Evolutionary conservation across 2,113 vertebrate species (phyloP).

Genomic region (Pantherophis guttatus): DNA sequence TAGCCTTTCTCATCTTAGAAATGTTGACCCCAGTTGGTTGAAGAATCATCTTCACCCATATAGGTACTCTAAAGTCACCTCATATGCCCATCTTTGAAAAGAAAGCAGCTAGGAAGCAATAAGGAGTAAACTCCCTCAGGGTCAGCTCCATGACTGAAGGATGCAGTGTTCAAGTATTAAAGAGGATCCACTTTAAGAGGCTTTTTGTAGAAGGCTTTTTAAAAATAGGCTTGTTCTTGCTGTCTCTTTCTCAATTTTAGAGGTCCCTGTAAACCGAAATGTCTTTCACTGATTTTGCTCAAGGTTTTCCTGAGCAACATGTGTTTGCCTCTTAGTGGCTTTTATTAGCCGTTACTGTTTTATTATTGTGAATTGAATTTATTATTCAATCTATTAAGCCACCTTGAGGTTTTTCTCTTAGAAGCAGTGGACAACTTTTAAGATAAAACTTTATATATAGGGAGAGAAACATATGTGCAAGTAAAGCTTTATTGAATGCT

Average conservation of each 20-base stretch:
- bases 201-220: not conserved
- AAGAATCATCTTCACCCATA: not conserved
- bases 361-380: not conserved
- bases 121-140: not conserved
- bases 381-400: not conserved
- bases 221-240: not conserved
- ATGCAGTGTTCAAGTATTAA: not conserved
- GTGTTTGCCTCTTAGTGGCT: not conserved
- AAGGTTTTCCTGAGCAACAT: not conserved
- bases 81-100: not conserved
- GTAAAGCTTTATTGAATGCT: not conserved
- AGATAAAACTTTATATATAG: not conserved
- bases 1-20: not conserved
- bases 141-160: not conserved
- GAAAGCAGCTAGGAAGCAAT: not conserved
- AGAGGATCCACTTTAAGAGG: not conserved
- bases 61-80: not conserved
- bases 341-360: not conserved
- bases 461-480: not conserved
- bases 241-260: not conserved
- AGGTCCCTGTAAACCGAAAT: not conserved
- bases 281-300: not conserved
- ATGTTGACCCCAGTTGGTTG: not conserved
- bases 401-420: not conserved
- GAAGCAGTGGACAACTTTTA: not conserved